phyloP scores from a whole-genome alignment of 2,113 vertebrate species.

The Scytalopus superciliaris region DNA sequence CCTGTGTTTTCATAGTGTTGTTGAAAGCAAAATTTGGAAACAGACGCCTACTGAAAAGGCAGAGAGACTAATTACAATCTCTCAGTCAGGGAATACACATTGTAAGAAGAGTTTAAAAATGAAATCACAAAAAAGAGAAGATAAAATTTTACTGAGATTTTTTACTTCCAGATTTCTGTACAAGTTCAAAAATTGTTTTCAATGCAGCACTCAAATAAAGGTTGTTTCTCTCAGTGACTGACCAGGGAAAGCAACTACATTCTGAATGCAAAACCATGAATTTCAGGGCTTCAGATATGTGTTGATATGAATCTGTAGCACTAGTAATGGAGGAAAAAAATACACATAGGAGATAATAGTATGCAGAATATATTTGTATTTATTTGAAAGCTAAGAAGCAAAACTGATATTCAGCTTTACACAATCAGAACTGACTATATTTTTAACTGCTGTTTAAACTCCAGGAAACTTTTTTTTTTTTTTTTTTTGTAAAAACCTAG shows the following conservation, averaged over 20 bases:
- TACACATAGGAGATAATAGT: neutral
- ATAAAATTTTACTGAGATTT: neutral
- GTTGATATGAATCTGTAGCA: neutral
- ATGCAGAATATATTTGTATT: neutral
- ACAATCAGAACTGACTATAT: neutral
- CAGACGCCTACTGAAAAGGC: neutral
- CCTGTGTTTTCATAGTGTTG: neutral
- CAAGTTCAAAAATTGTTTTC: neutral
- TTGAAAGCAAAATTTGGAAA: neutral
- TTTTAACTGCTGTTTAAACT: neutral
- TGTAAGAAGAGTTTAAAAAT: neutral
- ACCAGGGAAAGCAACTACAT: neutral
- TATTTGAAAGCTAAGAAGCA: neutral
- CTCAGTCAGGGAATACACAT: neutral
- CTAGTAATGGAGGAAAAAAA: neutral
- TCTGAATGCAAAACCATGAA: neutral
- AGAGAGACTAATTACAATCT: neutral
- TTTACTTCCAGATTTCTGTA: neutral
- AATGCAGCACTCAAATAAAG: neutral
- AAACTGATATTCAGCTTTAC: neutral
- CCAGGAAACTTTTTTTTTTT: neutral
- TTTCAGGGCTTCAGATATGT: neutral
- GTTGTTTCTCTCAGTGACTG: neutral
- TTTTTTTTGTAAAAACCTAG: neutral
- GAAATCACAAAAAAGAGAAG: neutral